phyloP scores from a whole-genome alignment of 2,113 vertebrate species.

The Nicator chloris region DNA sequence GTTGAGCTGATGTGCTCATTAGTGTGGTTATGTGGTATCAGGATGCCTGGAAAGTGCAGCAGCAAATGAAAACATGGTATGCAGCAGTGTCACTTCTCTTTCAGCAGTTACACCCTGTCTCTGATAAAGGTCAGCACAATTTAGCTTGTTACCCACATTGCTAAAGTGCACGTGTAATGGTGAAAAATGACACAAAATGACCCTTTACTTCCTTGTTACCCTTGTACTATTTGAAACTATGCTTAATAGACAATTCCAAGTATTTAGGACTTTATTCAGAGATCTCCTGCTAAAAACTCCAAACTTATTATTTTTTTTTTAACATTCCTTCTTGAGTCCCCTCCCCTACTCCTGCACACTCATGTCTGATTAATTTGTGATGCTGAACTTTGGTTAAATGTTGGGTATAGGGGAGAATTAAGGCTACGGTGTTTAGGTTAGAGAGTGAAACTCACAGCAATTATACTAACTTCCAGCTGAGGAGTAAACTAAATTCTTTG shows the following conservation, averaged over 20 bases:
- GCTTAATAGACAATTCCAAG: neutral
- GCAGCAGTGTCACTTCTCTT: neutral
- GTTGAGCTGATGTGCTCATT: slow-evolving; percentile 26
- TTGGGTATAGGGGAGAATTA: neutral
- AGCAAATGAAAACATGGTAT: neutral
- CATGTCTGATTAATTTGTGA: neutral
- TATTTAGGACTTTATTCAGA: neutral
- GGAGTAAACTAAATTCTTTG: neutral
- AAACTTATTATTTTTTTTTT: neutral
- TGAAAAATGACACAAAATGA: neutral
- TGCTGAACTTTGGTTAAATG: neutral
- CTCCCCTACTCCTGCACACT: neutral
- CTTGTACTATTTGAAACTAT: neutral
- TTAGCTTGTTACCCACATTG: slow-evolving; percentile 4
- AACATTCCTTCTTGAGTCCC: fast-evolving
- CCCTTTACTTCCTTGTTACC: neutral
- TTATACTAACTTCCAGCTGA: neutral
- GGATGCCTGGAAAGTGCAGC: slow-evolving; percentile 4
- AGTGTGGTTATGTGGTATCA: slow-evolving; percentile 20
- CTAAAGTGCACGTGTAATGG: neutral
- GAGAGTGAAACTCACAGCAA: neutral
- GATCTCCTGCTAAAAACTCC: fast-evolving
- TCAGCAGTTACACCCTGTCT: neutral
- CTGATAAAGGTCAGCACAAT: slow-evolving; percentile 55
- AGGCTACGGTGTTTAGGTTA: neutral